Conservation (phyloP, 2,888 invertebrate species). For the Sinohyriopsis cumingii region DNA sequence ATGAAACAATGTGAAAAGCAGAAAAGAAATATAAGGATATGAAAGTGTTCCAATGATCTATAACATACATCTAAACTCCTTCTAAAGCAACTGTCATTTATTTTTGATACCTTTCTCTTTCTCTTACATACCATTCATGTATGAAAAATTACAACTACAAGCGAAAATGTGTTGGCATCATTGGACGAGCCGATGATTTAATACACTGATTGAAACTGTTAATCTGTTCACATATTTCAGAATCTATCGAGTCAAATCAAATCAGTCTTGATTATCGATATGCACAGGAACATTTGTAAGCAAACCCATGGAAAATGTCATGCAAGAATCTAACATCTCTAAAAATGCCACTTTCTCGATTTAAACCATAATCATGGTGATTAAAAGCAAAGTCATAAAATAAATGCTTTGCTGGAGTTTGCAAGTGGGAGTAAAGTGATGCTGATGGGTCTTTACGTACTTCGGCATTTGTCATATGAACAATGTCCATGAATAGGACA, state of each 20-base stretch:
- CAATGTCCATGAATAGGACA: conserved; percentile 19
- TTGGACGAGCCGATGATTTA: conserved; percentile 10
- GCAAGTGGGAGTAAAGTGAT: conserved; percentile 16
- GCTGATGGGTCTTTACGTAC: conserved; percentile 25
- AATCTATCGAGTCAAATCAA: conserved; percentile 21
- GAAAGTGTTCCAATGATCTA: no score
- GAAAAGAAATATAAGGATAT: no score
- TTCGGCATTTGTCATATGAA: conserved; percentile 24
- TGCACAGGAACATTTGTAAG: conserved; percentile 23
- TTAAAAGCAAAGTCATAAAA: conserved; percentile 28
- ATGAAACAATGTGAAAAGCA: no score
- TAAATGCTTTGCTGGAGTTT: conserved; percentile 11
- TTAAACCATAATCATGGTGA: conserved; percentile 24
- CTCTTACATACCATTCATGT: conserved; percentile 22
- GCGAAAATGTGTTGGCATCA: conserved; percentile 17
- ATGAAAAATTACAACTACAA: conserved; percentile 21
- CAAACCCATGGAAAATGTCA: conserved; percentile 24
- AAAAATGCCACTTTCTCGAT: conserved; percentile 18
- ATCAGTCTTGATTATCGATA: conserved; percentile 14
- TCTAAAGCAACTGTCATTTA: conserved; percentile 9
- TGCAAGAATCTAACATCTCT: conserved; percentile 16
- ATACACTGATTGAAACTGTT: conserved; percentile 22
- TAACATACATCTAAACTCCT: background rate
- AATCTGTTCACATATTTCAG: conserved; percentile 28
- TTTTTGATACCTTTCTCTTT: conserved; percentile 4